phyloP scores from a whole-genome alignment of 2,113 vertebrate genomes.

The Anser cygnoides region DNA sequence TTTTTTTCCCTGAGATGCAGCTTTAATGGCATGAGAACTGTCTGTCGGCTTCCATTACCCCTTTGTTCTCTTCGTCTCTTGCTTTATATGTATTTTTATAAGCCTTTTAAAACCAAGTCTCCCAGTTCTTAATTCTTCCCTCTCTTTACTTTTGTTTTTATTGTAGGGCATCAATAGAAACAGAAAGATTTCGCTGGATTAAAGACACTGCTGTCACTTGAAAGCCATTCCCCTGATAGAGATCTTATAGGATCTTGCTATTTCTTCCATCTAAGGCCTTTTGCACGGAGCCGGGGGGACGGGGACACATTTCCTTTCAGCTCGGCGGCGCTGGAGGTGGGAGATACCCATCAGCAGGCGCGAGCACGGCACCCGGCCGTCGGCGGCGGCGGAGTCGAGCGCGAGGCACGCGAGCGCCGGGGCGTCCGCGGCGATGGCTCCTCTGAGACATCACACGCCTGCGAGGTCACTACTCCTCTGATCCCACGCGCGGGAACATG shows the following conservation, averaged over 20 bases:
- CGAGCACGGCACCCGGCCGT: too few relatives aligned
- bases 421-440: rapidly evolving
- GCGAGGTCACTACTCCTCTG: neutral
- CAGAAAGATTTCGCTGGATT: constrained; percentile 57
- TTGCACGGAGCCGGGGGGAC: neutral
- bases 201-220: constrained; percentile 17
- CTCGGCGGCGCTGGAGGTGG: neutral
- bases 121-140: constrained; percentile 48
- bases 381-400: too few relatives aligned
- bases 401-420: rapidly evolving
- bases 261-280: constrained; percentile 37
- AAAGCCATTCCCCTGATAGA: constrained; percentile 29
- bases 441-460: neutral
- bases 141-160: constrained; percentile 72
- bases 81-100: constrained; percentile 70
- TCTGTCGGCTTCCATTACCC: constrained; percentile 43
- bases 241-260: neutral
- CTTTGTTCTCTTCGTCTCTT: constrained; percentile 61
- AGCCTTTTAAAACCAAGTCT: constrained; percentile 63
- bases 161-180: constrained; percentile 55
- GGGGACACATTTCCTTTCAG: neutral
- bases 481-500: rapidly evolving
- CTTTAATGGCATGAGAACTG: constrained; percentile 68
- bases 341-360: neutral
- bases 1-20: constrained; percentile 26